A percentile compares a stretch with the other conserved stretches of the same genome.
Conservation (phyloP, 2,113 vertebrate genomes). For the Oncorhynchus gorbuscha region DNA sequence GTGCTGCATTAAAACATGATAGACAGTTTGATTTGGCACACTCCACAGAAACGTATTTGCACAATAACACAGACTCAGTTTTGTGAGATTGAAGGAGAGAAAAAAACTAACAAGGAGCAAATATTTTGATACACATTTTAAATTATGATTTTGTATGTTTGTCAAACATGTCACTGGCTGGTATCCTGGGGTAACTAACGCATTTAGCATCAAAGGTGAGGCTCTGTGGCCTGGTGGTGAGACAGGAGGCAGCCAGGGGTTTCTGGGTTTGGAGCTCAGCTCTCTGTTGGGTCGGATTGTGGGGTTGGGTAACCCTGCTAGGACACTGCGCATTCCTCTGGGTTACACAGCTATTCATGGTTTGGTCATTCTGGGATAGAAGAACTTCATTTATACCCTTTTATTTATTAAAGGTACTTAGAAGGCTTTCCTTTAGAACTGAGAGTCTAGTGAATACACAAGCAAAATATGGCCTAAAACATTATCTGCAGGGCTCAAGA, state of each 20-base stretch:
- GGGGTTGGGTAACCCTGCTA: conserved; percentile 25
- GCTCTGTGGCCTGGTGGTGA: conserved; percentile 8
- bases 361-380: conserved; percentile 23
- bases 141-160: conserved; percentile 37
- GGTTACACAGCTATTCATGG: conserved; percentile 12
- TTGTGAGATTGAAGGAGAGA: conserved; percentile 16
- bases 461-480: conserved; percentile 64
- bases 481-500: conserved; percentile 77
- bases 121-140: conserved; percentile 42
- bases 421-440: conserved; percentile 16
- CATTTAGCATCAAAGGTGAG: conserved; percentile 38
- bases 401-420: conserved; percentile 25
- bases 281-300: conserved; percentile 21
- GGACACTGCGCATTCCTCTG: neutral
- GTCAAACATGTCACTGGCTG: conserved; percentile 22
- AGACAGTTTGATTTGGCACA: conserved; percentile 41
- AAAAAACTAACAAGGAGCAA: conserved; percentile 23
- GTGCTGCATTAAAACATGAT: conserved; percentile 28
- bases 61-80: conserved; percentile 22
- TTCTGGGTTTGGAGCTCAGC: conserved; percentile 28
- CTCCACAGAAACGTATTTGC: conserved; percentile 37
- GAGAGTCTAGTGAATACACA: conserved; percentile 45
- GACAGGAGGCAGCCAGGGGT: conserved; percentile 41
- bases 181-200: conserved; percentile 34
- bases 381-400: conserved; percentile 10